Evolutionary conservation across 1,140 invertebrate species (phyloP).

Genomic region (Formica selysi): DNA sequence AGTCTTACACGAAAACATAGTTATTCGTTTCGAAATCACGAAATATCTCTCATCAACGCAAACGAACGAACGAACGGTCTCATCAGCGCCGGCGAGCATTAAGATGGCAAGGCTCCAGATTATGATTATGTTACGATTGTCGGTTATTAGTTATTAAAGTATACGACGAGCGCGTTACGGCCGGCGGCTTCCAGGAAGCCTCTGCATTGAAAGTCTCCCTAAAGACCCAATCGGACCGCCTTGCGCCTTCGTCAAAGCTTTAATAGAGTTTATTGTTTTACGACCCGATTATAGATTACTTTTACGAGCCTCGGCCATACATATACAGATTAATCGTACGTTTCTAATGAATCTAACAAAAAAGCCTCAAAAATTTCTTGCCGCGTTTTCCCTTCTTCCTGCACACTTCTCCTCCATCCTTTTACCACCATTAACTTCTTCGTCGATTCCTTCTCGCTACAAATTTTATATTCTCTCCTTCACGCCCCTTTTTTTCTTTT

Average conservation of each 20-base stretch:
- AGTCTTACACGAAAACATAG: conserved; percentile 2
- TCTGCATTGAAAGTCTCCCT: conserved; percentile 28
- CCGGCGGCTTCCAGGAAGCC: conserved; percentile 59
- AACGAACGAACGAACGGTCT: neutral
- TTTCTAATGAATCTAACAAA: conserved; percentile 80
- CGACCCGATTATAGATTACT: conserved; percentile 85
- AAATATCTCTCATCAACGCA: neutral
- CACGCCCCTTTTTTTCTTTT: neutral
- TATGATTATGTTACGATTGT: conserved; percentile 68
- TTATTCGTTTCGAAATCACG: conserved; percentile 17
- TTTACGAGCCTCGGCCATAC: conserved; percentile 75
- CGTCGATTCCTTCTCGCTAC: conserved; percentile 62
- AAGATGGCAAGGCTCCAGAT: conserved; percentile 34
- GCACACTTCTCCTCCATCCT: neutral
- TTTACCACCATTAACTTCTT: conserved; percentile 70
- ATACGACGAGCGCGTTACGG: conserved; percentile 51
- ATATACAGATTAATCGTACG: conserved; percentile 61
- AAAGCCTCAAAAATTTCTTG: conserved; percentile 75
- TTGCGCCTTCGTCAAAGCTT: conserved; percentile 71
- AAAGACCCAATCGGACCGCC: conserved; percentile 10
- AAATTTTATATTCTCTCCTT: conserved; percentile 62
- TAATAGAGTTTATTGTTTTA: conserved; percentile 85
- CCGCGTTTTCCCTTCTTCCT: conserved; percentile 12
- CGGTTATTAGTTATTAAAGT: conserved; percentile 74
- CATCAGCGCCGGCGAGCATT: conserved; percentile 51